These are phyloP conservation scores for Oreochromis tanganicae DNA, from an alignment of 2,113 vertebrate genomes.

Conservation along the genomic window DNA sequence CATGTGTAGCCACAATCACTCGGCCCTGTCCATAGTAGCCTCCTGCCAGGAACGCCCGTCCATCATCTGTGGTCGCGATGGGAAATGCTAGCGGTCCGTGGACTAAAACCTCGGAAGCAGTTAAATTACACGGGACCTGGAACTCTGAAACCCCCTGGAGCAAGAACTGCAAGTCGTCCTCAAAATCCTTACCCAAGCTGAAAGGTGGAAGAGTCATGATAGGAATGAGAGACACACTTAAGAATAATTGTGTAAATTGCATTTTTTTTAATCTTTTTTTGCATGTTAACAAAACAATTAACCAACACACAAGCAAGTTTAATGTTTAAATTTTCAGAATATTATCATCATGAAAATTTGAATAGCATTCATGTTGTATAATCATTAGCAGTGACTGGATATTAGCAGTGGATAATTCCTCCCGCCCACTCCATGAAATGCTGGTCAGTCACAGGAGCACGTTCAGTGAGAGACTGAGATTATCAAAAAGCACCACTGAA, in stretches of 20 bases:
- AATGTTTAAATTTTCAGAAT: too few species aligned
- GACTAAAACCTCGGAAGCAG: constrained; percentile 66
- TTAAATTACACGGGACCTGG: constrained; percentile 2
- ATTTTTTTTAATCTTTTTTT: rapidly evolving
- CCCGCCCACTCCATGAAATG: too few species aligned
- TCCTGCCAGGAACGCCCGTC: constrained; percentile 65
- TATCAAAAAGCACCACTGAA: not conserved
- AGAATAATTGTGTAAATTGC: not conserved
- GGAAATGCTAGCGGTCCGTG: constrained; percentile 73
- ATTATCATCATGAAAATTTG: too few species aligned
- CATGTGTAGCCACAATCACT: constrained; percentile 68
- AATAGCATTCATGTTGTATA: too few species aligned
- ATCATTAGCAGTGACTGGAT: too few species aligned
- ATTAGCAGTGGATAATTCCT: too few species aligned
- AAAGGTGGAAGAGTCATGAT: rapidly evolving
- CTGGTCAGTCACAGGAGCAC: too few species aligned
- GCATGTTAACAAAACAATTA: too few species aligned
- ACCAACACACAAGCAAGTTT: too few species aligned
- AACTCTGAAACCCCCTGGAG: constrained; percentile 67
- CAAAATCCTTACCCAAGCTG: constrained; percentile 66
- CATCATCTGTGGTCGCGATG: constrained; percentile 37
- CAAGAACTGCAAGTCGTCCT: constrained; percentile 67
- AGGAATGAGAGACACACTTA: not conserved
- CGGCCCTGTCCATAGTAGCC: constrained; percentile 72
- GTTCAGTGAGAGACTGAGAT: too few species aligned